Percentiles rank a stretch among this genome's conserved stretches.
Conservation (phyloP, 2,113 vertebrate genomes). For the Lycaon pictus region DNA sequence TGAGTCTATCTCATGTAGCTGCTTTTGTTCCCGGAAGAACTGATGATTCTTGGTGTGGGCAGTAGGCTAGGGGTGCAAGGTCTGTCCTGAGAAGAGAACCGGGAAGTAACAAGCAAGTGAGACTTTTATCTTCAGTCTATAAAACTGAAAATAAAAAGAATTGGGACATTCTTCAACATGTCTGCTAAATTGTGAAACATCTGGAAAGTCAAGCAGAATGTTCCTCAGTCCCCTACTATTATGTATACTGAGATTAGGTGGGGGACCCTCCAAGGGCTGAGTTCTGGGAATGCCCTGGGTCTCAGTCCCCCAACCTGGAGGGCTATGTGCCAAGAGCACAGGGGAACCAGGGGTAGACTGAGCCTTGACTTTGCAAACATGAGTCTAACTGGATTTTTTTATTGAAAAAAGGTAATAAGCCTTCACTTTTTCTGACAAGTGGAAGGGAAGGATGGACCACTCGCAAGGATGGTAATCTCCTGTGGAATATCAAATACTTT, state of each 20-base stretch:
- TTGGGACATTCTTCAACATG: neutral
- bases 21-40: neutral
- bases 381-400: neutral
- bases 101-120: neutral
- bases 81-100: neutral
- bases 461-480: neutral
- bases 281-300: too few relatives aligned
- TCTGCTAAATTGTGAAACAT: neutral
- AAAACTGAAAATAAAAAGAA: conserved; percentile 28
- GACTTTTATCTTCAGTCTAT: neutral
- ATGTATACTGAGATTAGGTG: neutral
- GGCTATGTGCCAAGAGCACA: neutral
- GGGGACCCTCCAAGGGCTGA: neutral
- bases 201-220: neutral
- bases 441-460: neutral
- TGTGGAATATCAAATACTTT: neutral
- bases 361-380: neutral
- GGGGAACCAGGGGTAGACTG: neutral
- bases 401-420: neutral
- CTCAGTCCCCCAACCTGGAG: neutral
- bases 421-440: neutral
- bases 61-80: neutral
- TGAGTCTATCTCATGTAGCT: neutral
- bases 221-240: neutral
- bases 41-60: neutral